Conservation (phyloP, 2,888 invertebrate species). For the Cepaea hortensis region DNA sequence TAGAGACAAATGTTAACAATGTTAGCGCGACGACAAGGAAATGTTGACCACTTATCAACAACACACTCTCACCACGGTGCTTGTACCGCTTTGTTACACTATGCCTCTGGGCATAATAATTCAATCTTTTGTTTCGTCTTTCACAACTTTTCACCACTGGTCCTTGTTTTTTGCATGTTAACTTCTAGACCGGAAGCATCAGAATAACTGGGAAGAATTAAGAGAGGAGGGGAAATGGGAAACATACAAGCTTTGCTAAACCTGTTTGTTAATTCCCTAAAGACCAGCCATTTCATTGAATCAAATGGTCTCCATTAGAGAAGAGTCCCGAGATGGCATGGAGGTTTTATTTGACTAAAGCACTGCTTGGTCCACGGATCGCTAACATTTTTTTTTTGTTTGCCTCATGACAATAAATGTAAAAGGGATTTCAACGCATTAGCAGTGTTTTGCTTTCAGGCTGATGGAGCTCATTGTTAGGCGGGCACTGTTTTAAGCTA, state of each 20-base stretch:
- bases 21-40: background rate
- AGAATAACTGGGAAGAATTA: background rate
- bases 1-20: too few species aligned
- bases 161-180: background rate
- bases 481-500: constrained; percentile 39
- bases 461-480: constrained; percentile 19
- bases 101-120: background rate
- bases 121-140: background rate
- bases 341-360: constrained; percentile 25
- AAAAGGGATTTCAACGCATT: constrained; percentile 40
- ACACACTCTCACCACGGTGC: background rate
- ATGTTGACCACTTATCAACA: background rate
- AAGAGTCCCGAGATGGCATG: constrained; percentile 10
- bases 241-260: background rate
- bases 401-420: constrained; percentile 21
- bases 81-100: background rate
- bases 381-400: constrained; percentile 30
- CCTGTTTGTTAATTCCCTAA: constrained; percentile 26
- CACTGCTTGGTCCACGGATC: constrained; percentile 8
- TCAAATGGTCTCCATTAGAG: constrained; percentile 38
- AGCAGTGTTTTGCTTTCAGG: constrained; percentile 33
- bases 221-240: background rate
- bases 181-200: constrained; percentile 10
- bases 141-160: background rate
- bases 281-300: constrained; percentile 13